A percentile compares a stretch with the other conserved stretches of the same genome.
Evolutionary conservation across 1,140 invertebrate species (phyloP).

Genomic region (Neoseiulus cucumeris): DNA sequence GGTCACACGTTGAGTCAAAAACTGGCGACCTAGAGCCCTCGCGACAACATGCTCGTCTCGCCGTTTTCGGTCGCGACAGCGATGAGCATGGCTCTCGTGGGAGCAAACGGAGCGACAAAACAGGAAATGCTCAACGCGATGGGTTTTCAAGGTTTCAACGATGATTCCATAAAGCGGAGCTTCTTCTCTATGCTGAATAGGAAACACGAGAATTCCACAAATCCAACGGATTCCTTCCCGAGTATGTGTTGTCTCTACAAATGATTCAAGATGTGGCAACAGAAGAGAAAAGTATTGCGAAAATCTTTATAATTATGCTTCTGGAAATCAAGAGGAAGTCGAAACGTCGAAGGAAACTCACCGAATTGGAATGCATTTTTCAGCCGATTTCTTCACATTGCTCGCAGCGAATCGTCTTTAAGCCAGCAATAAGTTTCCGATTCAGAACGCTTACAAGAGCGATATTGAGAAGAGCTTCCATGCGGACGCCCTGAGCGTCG

Average conservation of each 20-base stretch:
- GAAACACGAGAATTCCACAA: background rate
- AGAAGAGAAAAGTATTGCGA: background rate
- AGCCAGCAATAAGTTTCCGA: background rate
- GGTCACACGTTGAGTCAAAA: background rate
- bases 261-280: background rate
- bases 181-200: background rate
- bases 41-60: slow-evolving; percentile 18
- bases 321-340: background rate
- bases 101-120: slow-evolving; percentile 10
- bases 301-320: background rate
- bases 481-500: background rate
- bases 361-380: background rate
- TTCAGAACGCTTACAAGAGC: background rate
- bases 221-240: no score
- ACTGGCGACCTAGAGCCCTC: background rate
- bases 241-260: background rate
- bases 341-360: background rate
- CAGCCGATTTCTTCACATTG: background rate
- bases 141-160: background rate
- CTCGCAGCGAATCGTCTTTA: background rate
- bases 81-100: slow-evolving; percentile 16
- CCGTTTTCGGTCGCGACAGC: slow-evolving; percentile 17
- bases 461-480: background rate
- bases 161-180: background rate
- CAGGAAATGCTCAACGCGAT: background rate